Conservation (phyloP, 2,888 invertebrate species). For the Nomada lathburiana region DNA sequence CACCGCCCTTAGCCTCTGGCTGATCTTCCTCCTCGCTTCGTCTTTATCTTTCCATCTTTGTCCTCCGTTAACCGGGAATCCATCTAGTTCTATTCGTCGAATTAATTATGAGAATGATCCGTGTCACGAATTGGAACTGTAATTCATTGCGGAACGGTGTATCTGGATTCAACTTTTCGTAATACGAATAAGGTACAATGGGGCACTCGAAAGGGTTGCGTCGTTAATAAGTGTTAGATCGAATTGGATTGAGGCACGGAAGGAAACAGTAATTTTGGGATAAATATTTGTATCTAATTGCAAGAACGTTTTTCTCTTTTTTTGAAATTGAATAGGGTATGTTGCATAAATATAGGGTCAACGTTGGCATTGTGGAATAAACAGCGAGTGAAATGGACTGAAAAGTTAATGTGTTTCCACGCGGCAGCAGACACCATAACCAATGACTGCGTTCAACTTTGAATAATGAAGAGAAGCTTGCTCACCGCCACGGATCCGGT, state of each 20-base stretch:
- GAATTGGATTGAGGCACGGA: no score
- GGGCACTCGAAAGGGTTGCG: no score
- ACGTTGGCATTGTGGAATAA: conserved; percentile 10
- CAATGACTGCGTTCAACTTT: conserved; percentile 78
- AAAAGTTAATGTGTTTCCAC: conserved; percentile 23
- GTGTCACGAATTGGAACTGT: not conserved
- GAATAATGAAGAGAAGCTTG: conserved; percentile 78
- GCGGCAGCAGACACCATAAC: conserved; percentile 74
- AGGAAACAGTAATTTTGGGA: no score
- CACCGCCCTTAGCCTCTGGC: conserved; percentile 40
- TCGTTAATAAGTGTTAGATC: no score
- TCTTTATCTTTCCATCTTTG: conserved; percentile 36
- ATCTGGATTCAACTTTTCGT: no score
- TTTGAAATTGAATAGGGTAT: no score
- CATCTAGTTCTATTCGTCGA: conserved; percentile 3
- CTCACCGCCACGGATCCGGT: conserved; percentile 56
- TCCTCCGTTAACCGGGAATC: conserved; percentile 4
- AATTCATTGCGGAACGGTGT: not conserved
- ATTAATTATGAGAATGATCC: conserved; percentile 7
- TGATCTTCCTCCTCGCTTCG: conserved; percentile 45
- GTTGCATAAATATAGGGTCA: not conserved
- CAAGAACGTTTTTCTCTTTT: not conserved
- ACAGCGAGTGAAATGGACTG: conserved; percentile 29
- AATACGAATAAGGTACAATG: no score
- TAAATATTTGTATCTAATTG: not conserved